Evolutionary conservation across 1,140 invertebrate genomes (phyloP), one percentile per base, ranked within the genome.

Genomic region (Heliconius hermathena): DNA sequence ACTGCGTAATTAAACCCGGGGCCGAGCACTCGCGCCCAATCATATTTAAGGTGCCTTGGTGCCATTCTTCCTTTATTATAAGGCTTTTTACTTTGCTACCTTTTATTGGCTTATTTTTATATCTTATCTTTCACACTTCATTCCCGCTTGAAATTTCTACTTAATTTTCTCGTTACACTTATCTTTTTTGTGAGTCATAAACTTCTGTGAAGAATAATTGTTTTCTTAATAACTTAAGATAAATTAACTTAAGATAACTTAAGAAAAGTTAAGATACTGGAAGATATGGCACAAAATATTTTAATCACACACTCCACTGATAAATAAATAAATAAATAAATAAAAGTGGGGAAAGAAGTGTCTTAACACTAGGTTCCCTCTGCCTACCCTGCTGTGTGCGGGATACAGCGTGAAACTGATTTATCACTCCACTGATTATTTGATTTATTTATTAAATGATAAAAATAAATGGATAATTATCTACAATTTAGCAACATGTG

Each of bases 1-100:
- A 80, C 74, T 38, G 76, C 76, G 78, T 82, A 82, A 82, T 82
- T 77, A 79, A 82, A 81, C 49, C 57, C 72, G 81, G 75, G 46
- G 70, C 80, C 41, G 77, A 73, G 74, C 79, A 82, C 79, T 82
- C 66, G 79, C 66, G 79, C 71, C 85, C 83, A 88, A 84, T 86
- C 82, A 83, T 84, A 87, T 87, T 89, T 86, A 83, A 85, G 79
- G 79, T 77, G 78, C 77, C 57, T 78, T 80, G 80, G 80, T 78
- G 78, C 82, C 87, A 84, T 87, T 88, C 79, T 83, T 81, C 80
- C 78, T 80, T 86, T 86, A 87, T 87, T 85, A 86, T 82, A 70
- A 73, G 73, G 75, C 77, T 83, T 80, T 82, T 76, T 79, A 81
- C 82, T 77, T 46, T 79, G 77, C 74, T 76, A 77, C 81, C 60